Evolutionary conservation across 2,113 vertebrate species (phyloP).

Genomic region (Sapayoa aenigma): DNA sequence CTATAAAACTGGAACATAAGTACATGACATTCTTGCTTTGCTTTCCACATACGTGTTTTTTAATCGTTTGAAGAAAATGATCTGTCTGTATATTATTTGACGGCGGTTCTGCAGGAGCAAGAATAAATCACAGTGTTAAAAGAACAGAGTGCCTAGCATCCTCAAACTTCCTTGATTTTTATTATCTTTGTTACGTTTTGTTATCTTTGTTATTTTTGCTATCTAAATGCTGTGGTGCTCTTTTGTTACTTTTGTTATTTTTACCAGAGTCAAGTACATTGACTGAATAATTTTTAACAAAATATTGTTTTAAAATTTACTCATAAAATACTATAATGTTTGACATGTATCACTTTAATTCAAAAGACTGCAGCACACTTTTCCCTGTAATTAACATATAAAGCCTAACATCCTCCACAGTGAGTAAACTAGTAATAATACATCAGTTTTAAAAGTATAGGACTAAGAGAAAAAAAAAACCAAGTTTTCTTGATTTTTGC

Average conservation of each 20-base stretch:
- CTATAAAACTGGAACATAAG: neutral
- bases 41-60: neutral
- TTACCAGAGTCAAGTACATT: neutral
- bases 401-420: neutral
- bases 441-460: neutral
- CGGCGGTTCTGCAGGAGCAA: neutral
- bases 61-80: neutral
- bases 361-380: neutral
- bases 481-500: neutral
- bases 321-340: neutral
- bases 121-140: neutral
- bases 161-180: neutral
- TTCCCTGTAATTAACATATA: neutral
- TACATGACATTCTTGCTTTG: neutral
- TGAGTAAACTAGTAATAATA: neutral
- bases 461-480: neutral
- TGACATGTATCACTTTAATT: neutral
- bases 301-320: neutral
- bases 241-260: neutral
- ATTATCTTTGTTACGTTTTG: neutral
- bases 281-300: neutral
- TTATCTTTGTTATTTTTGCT: neutral
- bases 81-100: neutral
- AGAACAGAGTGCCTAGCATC: neutral
- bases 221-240: neutral